phyloP scores from a whole-genome alignment of 1,140 invertebrate genomes.

The Steinernema feltiae region DNA sequence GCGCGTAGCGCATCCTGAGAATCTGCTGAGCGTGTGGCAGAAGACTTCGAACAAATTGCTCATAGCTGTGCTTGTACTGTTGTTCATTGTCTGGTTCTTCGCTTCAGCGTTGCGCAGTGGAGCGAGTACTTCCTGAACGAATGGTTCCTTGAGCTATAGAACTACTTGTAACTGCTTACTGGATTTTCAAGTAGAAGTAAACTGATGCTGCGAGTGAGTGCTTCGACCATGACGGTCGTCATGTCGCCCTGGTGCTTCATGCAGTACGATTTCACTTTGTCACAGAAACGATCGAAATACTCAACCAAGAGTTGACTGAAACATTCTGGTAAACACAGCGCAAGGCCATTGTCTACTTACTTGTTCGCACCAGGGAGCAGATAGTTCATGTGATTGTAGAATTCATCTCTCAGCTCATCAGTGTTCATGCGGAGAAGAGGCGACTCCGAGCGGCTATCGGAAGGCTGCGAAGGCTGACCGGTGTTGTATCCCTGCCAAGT shows the following conservation, averaged over 20 bases:
- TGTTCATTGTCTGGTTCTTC: not conserved
- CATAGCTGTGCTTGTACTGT: not conserved
- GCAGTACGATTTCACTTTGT: not conserved
- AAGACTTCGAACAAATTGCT: not conserved
- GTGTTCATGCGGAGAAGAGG: not conserved
- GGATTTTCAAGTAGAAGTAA: not conserved
- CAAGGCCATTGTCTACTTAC: not conserved
- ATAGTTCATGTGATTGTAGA: slow-evolving; percentile 7
- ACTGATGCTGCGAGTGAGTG: slow-evolving; percentile 7
- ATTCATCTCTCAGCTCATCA: not conserved
- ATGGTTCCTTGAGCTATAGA: not conserved
- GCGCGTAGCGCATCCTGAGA: not conserved
- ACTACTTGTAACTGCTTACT: not conserved
- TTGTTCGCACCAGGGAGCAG: not conserved
- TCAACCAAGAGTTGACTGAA: slow-evolving; percentile 5
- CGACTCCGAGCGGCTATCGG: not conserved
- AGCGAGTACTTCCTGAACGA: not conserved
- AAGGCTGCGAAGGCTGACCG: not conserved
- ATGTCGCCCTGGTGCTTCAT: not conserved
- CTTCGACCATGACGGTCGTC: not conserved
- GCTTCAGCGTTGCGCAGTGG: not conserved
- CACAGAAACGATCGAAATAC: not conserved
- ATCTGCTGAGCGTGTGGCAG: not conserved
- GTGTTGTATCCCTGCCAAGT: slow-evolving; percentile 4
- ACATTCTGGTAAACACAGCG: not conserved